phyloP scores from a whole-genome alignment of 2,888 invertebrate species.

The Hoplodrina ambigua region DNA sequence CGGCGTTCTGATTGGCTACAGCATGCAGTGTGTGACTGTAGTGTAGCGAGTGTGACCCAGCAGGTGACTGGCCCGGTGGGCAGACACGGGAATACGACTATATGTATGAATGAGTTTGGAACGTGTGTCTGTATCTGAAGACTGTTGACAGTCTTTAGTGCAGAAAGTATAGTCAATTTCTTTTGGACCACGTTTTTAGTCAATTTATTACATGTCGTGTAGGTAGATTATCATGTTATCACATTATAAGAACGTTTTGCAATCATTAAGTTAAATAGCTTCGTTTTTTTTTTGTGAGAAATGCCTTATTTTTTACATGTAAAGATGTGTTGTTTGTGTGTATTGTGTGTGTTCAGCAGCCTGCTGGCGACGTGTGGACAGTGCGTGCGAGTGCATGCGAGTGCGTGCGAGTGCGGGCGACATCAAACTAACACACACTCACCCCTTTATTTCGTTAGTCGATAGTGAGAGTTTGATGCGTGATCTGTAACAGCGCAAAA shows the following conservation, averaged over 20 bases:
- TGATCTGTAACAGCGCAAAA: slow-evolving; percentile 83
- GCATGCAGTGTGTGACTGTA: slow-evolving; percentile 34
- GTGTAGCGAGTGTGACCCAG: neutral
- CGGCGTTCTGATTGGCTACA: slow-evolving; percentile 34
- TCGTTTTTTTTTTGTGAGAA: neutral
- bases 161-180: too few relatives aligned
- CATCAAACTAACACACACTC: slow-evolving; percentile 80
- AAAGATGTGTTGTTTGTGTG: neutral
- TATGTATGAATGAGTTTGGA: neutral
- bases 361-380: neutral
- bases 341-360: neutral
- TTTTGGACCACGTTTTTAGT: neutral
- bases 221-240: neutral
- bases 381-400: slow-evolving; percentile 34
- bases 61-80: neutral
- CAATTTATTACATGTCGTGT: neutral
- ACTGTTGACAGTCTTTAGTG: neutral
- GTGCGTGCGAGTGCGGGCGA: slow-evolving; percentile 65
- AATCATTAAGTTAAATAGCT: too few relatives aligned
- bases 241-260: neutral
- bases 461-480: slow-evolving; percentile 79
- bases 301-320: neutral
- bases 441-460: slow-evolving; percentile 82
- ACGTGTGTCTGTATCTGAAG: neutral
- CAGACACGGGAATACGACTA: too few relatives aligned